These are phyloP conservation scores for Coregonus suidteri DNA, from an alignment of 2,797 vertebrate species.

Conservation along the genomic window DNA sequence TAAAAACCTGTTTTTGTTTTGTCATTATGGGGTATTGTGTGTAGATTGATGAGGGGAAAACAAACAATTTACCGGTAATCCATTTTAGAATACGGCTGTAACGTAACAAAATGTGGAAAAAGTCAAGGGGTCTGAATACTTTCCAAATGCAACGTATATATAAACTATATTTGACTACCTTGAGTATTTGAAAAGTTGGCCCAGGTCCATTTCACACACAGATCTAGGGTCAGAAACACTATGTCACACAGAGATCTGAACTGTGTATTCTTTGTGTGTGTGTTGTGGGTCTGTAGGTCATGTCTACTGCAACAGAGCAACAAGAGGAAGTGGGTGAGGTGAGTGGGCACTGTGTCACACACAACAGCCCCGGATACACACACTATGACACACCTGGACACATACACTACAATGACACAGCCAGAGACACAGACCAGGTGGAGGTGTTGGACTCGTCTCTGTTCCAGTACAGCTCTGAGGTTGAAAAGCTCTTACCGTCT, in stretches of 20 bases:
- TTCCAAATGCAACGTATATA: no score
- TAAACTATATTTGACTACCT: no score
- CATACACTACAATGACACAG: conserved; percentile 25
- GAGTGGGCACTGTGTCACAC: conserved; percentile 14
- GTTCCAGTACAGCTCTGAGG: conserved; percentile 15
- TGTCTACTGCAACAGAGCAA: conserved; percentile 9
- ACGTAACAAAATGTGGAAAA: no score
- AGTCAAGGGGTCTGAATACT: no score
- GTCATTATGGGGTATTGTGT: no score
- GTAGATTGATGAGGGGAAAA: no score
- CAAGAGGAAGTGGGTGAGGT: conserved; percentile 6
- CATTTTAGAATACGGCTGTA: no score
- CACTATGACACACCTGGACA: conserved; percentile 13
- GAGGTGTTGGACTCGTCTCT: conserved; percentile 15
- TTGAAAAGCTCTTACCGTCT: conserved; percentile 12
- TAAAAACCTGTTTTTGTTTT: no score
- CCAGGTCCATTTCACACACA: not conserved
- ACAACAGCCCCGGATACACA: no score
- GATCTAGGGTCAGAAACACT: not conserved
- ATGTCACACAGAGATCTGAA: not conserved
- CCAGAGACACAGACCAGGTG: not conserved
- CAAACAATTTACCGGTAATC: no score
- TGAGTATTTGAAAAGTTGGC: no score
- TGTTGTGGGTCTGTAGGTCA: conserved; percentile 16
- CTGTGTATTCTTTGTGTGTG: conserved; percentile 16